A percentile compares a stretch with the other conserved stretches of the same genome.
Conservation (phyloP, 2,797 vertebrate species). For the Momotus momota region DNA sequence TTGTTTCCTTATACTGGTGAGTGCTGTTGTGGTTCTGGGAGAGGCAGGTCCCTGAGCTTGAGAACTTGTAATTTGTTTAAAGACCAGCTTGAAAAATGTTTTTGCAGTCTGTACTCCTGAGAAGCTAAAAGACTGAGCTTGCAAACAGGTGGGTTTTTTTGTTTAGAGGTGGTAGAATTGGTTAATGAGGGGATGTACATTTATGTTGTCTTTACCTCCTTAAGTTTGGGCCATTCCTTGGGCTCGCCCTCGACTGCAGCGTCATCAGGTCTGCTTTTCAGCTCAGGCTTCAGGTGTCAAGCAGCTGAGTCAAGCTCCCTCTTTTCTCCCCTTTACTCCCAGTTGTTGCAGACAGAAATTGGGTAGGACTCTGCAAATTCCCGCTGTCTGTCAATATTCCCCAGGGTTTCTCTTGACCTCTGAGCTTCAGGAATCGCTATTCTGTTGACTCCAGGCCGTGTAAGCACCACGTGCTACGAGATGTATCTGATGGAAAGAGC, state of each 20-base stretch:
- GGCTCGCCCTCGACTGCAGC: accelerated
- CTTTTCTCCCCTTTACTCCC: neutral
- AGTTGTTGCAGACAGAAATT: neutral
- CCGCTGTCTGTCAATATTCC: neutral
- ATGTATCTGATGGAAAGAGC: neutral
- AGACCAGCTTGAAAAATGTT: neutral
- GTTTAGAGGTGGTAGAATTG: neutral
- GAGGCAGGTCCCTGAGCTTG: neutral
- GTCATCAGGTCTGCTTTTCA: neutral
- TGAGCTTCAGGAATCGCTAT: neutral
- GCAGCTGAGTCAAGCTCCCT: neutral
- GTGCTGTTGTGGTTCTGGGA: neutral
- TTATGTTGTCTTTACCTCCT: neutral
- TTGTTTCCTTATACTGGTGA: neutral
- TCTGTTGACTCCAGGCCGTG: neutral
- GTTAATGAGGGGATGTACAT: accelerated
- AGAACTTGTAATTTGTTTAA: neutral
- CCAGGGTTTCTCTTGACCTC: neutral
- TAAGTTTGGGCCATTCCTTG: neutral
- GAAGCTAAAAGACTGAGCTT: neutral
- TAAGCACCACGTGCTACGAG: neutral
- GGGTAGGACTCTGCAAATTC: neutral
- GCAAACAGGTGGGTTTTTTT: neutral
- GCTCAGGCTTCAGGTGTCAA: neutral
- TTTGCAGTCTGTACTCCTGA: neutral